Conservation (phyloP, 2,888 invertebrate genomes). For the Drosophila affinis region DNA sequence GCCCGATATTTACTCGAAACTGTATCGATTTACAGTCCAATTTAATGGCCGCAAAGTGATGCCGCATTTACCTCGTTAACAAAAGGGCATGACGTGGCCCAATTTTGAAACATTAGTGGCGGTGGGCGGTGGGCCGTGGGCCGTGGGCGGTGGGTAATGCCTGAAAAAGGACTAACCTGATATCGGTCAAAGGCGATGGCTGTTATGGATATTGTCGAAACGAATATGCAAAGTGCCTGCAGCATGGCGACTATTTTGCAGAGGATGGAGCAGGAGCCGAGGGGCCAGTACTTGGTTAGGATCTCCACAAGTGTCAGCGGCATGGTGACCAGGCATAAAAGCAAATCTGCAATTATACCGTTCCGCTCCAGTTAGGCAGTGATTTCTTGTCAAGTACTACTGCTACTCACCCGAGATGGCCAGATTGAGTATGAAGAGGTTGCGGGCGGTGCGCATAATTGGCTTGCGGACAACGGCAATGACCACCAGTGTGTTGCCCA, state of each 20-base stretch:
- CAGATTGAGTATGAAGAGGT: constrained; percentile 96
- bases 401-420: constrained; percentile 87
- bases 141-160: background rate
- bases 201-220: constrained; percentile 96
- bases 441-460: constrained; percentile 95
- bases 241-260: constrained; percentile 94
- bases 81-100: constrained; percentile 18
- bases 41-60: constrained; percentile 27
- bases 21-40: constrained; percentile 30
- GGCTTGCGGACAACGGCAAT: constrained; percentile 91
- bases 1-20: constrained; percentile 27
- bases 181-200: constrained; percentile 94
- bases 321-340: constrained; percentile 94
- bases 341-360: constrained; percentile 86
- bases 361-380: constrained; percentile 3
- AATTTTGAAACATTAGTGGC: constrained; percentile 22
- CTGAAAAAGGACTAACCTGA: constrained; percentile 85
- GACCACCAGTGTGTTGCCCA: constrained; percentile 94
- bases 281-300: constrained; percentile 92
- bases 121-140: background rate
- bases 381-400: constrained; percentile 45
- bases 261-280: constrained; percentile 88
- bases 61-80: constrained; percentile 31
- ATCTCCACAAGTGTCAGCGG: constrained; percentile 95
- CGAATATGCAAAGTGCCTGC: constrained; percentile 95